Conservation (phyloP, 2,888 invertebrate genomes). For the Artemia sp. region DNA sequence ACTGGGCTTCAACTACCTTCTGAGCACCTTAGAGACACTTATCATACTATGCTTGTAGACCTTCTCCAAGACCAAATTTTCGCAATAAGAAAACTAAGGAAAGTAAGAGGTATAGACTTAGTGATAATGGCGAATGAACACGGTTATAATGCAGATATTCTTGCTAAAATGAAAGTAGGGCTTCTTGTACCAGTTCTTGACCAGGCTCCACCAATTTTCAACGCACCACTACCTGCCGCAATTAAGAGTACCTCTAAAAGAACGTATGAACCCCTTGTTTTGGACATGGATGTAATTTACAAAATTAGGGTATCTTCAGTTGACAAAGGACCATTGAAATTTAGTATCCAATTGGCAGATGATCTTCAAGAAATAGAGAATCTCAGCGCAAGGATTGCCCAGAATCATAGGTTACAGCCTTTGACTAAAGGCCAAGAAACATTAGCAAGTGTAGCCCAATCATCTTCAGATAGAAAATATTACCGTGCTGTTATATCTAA, state of each 20-base stretch:
- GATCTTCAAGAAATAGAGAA: neutral
- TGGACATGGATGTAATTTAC: neutral
- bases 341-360: conserved; percentile 16
- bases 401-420: neutral
- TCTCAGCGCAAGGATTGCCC: neutral
- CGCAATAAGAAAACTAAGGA: neutral
- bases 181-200: neutral
- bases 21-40: neutral
- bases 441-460: conserved; percentile 7
- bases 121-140: neutral
- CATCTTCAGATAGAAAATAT: conserved; percentile 7
- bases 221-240: neutral
- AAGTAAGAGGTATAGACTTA: neutral
- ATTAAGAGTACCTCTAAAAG: neutral
- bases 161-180: neutral
- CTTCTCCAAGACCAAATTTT: neutral
- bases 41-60: neutral
- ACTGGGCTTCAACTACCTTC: neutral
- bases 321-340: conserved; percentile 19
- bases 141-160: neutral
- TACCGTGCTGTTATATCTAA: conserved; percentile 17
- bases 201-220: neutral
- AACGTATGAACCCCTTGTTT: neutral
- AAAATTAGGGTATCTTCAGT: conserved; percentile 15
- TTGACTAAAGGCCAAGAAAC: neutral